Conservation (phyloP, 2,888 invertebrate species). For the Oxystoma pomonae region DNA sequence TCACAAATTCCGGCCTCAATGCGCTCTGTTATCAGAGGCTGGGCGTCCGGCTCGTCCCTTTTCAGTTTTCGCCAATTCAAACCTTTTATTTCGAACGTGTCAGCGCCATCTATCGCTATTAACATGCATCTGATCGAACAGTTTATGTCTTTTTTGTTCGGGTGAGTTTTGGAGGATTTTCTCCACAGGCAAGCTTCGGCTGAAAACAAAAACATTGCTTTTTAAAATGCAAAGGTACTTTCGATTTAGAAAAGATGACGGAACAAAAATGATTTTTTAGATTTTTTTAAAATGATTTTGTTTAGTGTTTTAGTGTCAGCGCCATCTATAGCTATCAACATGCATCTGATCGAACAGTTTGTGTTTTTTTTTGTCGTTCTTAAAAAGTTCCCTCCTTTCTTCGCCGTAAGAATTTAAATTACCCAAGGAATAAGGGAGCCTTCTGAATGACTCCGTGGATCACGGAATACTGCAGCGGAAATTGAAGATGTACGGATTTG, state of each 20-base stretch:
- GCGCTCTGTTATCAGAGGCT: slow-evolving; percentile 66
- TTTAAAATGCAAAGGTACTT: no score
- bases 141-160: slow-evolving; percentile 12
- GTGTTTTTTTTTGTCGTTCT: no score
- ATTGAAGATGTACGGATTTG: no score
- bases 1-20: slow-evolving; percentile 68
- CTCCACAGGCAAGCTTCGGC: slow-evolving; percentile 13
- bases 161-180: not conserved
- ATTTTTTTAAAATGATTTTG: no score
- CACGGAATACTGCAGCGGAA: no score
- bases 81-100: slow-evolving; percentile 29
- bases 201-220: slow-evolving; percentile 3
- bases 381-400: no score
- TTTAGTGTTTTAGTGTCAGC: no score
- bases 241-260: no score
- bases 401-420: no score
- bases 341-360: slow-evolving; percentile 13
- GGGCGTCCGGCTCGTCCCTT: slow-evolving; percentile 50
- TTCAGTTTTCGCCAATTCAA: slow-evolving; percentile 14
- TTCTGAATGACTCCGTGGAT: no score
- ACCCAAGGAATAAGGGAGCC: no score
- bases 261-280: no score
- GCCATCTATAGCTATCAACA: slow-evolving; percentile 17
- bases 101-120: slow-evolving; percentile 19
- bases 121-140: slow-evolving; percentile 14